Conservation (phyloP, 2,888 invertebrate genomes). For the Matsumyia berberina region DNA sequence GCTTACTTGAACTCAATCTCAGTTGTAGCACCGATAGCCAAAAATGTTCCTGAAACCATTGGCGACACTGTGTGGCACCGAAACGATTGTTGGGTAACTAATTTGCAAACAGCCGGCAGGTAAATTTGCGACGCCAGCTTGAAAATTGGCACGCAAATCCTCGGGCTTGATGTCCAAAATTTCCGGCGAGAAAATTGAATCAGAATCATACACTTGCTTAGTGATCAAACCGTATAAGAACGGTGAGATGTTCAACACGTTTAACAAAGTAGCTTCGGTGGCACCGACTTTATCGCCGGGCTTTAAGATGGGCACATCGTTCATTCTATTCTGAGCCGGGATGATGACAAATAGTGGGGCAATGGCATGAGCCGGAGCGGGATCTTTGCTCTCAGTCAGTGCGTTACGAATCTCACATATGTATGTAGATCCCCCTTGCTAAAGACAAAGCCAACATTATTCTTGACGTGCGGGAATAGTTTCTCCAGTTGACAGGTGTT, state of each 20-base stretch:
- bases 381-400: constrained; percentile 97
- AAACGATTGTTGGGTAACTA: constrained; percentile 99
- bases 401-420: constrained; percentile 95
- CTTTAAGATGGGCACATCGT: constrained; percentile 95
- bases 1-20: constrained; percentile 98
- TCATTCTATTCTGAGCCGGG: constrained; percentile 99
- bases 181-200: constrained; percentile 98
- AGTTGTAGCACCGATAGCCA: constrained; percentile 98
- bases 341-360: constrained; percentile 98
- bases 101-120: constrained; percentile 96
- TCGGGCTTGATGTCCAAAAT: constrained; percentile 99
- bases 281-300: constrained; percentile 99
- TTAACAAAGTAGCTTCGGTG: constrained; percentile 98
- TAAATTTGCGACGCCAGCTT: constrained; percentile 96
- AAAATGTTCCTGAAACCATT: constrained; percentile 99
- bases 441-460: constrained; percentile 99
- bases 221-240: constrained; percentile 99
- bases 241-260: constrained; percentile 99
- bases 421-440: constrained; percentile 98
- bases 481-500: constrained; percentile 97
- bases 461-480: constrained; percentile 96
- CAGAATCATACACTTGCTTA: constrained; percentile 98
- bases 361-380: constrained; percentile 98
- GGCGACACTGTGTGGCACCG: constrained; percentile 98
- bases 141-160: constrained; percentile 95